phyloP scores from a whole-genome alignment of 2,113 vertebrate genomes.

The Scalopus aquaticus region DNA sequence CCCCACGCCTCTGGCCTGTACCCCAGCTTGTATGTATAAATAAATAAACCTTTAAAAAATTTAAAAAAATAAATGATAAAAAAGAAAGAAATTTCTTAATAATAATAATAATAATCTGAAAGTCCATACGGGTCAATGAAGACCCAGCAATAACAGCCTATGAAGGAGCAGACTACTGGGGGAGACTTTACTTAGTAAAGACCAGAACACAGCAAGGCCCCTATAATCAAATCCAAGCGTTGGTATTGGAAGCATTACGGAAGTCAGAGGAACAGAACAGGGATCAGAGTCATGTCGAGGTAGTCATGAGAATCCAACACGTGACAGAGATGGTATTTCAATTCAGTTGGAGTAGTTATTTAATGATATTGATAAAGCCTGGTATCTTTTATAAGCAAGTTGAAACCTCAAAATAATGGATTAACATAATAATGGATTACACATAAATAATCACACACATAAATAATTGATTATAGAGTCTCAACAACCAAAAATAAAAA shows the following conservation, averaged over 20 bases:
- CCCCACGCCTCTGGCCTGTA: too few relatives aligned
- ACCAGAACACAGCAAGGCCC: background rate
- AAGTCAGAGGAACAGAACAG: background rate
- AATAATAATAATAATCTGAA: background rate
- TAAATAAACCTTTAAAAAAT: too few relatives aligned
- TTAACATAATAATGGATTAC: too few relatives aligned
- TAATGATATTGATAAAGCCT: background rate
- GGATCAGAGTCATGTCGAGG: background rate
- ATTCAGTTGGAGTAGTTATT: background rate
- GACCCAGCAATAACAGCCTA: background rate
- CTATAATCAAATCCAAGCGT: background rate
- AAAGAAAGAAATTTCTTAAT: too few relatives aligned
- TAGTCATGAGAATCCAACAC: background rate
- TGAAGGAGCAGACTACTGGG: background rate
- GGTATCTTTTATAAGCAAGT: background rate
- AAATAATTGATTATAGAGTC: constrained; percentile 19
- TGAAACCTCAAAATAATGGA: too few relatives aligned
- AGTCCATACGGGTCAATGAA: background rate
- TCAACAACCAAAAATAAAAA: background rate
- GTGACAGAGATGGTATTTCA: background rate
- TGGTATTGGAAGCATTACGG: rapidly evolving
- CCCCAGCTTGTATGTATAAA: too few relatives aligned
- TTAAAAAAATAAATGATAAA: too few relatives aligned
- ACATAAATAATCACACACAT: background rate
- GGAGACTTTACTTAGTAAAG: background rate